A percentile compares a stretch with the other conserved stretches of the same genome.
Conservation (phyloP, 1,140 invertebrate species). For the Bathynomus jamesi region DNA sequence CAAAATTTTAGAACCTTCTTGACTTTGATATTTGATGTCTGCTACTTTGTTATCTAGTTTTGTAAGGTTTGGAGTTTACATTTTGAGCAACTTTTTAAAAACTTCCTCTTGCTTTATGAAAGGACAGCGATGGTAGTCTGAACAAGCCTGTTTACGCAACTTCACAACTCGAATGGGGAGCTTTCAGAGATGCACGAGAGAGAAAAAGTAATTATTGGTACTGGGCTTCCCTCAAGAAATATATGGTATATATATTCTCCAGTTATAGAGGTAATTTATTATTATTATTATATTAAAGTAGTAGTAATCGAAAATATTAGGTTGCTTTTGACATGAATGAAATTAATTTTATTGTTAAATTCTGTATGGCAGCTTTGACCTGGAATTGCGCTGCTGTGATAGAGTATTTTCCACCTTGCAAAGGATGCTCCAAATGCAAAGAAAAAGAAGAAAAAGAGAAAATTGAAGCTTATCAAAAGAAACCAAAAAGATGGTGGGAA, state of each 20-base stretch:
- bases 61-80: too few relatives aligned
- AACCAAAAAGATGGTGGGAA: conserved; percentile 49
- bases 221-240: conserved; percentile 63
- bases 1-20: too few relatives aligned
- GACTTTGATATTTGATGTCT: too few relatives aligned
- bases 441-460: conserved; percentile 13
- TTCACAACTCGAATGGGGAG: conserved; percentile 69
- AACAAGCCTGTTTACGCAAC: conserved; percentile 70
- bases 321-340: too few relatives aligned
- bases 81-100: too few relatives aligned
- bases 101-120: conserved; percentile 13
- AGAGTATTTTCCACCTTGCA: conserved; percentile 66
- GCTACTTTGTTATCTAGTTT: too few relatives aligned
- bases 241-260: conserved; percentile 62
- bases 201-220: conserved; percentile 72
- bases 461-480: conserved; percentile 7
- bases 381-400: conserved; percentile 61
- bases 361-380: conserved; percentile 47
- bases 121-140: conserved; percentile 45
- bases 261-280: conserved; percentile 57
- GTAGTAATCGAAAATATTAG: background rate
- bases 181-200: conserved; percentile 64
- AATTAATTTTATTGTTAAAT: too few relatives aligned
- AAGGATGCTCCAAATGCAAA: conserved; percentile 68
- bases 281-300: too few relatives aligned